Percentiles rank a stretch among this genome's conserved stretches.
Conservation (phyloP, 2,888 invertebrate species). For the Trichopria drosophilae region DNA sequence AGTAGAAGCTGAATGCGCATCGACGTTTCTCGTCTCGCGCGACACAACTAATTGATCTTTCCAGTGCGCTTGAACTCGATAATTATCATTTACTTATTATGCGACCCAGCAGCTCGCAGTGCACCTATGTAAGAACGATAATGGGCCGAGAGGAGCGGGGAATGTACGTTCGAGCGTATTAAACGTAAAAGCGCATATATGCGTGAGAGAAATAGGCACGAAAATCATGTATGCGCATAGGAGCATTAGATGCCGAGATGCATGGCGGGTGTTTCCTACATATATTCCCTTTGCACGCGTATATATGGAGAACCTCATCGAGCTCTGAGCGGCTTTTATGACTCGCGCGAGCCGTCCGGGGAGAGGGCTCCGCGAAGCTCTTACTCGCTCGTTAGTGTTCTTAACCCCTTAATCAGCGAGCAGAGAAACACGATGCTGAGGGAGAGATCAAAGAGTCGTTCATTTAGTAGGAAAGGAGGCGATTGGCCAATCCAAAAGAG, state of each 20-base stretch:
- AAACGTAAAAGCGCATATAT: too few relatives aligned
- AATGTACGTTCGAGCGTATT: too few relatives aligned
- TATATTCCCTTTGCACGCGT: too few relatives aligned
- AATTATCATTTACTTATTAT: slow-evolving; percentile 52
- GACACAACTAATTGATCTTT: slow-evolving; percentile 53
- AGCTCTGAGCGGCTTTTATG: too few relatives aligned
- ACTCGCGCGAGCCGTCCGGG: background rate
- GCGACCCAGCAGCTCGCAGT: slow-evolving; percentile 40
- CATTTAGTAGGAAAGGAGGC: slow-evolving; percentile 6
- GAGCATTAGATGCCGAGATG: background rate
- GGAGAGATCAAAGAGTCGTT: slow-evolving; percentile 11
- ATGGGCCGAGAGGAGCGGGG: too few relatives aligned
- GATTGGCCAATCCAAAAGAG: slow-evolving; percentile 10
- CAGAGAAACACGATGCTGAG: slow-evolving; percentile 5
- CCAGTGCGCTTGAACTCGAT: slow-evolving; percentile 54
- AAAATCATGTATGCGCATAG: too few relatives aligned
- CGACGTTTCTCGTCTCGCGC: slow-evolving; percentile 30
- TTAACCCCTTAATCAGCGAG: slow-evolving; percentile 20
- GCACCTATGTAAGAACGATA: too few relatives aligned
- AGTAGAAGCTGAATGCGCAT: slow-evolving; percentile 25
- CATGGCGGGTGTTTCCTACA: slow-evolving; percentile 22
- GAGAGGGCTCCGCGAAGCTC: slow-evolving; percentile 1
- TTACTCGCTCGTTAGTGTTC: slow-evolving; percentile 19
- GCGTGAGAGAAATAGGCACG: too few relatives aligned
- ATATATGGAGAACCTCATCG: too few relatives aligned